These are phyloP conservation scores for Acipenser ruthenus DNA, from an alignment of 2,797 vertebrate genomes.

Conservation along the genomic window DNA sequence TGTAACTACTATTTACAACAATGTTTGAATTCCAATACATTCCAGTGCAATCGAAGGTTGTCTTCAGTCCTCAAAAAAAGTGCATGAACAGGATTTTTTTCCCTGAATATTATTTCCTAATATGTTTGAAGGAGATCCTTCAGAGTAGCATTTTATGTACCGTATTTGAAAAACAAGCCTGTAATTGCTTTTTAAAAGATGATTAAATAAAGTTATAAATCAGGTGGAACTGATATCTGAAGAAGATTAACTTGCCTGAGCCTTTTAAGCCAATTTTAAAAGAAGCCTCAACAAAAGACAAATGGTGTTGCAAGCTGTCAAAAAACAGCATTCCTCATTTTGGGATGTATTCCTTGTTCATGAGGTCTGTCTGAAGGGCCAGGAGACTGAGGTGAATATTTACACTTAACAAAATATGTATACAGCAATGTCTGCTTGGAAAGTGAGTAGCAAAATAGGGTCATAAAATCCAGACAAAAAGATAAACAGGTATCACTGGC, in stretches of 20 bases:
- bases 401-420: conserved; percentile 11
- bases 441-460: not conserved
- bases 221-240: conserved; percentile 23
- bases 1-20: too few relatives aligned
- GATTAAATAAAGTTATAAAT: conserved; percentile 35
- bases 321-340: conserved; percentile 30
- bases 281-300: conserved; percentile 26
- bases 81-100: too few relatives aligned
- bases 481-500: not conserved
- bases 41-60: too few relatives aligned
- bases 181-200: conserved; percentile 34
- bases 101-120: conserved; percentile 33
- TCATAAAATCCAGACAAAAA: not conserved
- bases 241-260: conserved; percentile 26
- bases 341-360: conserved; percentile 32
- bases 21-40: too few relatives aligned
- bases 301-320: conserved; percentile 22
- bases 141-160: conserved; percentile 15
- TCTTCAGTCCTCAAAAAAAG: too few relatives aligned
- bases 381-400: conserved; percentile 21
- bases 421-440: conserved; percentile 1
- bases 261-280: conserved; percentile 28
- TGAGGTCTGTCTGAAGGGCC: conserved; percentile 10
- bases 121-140: conserved; percentile 40
- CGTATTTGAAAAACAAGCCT: conserved; percentile 26